phyloP scores from a whole-genome alignment of 2,797 vertebrate species.

The Cephalopachus bancanus region DNA sequence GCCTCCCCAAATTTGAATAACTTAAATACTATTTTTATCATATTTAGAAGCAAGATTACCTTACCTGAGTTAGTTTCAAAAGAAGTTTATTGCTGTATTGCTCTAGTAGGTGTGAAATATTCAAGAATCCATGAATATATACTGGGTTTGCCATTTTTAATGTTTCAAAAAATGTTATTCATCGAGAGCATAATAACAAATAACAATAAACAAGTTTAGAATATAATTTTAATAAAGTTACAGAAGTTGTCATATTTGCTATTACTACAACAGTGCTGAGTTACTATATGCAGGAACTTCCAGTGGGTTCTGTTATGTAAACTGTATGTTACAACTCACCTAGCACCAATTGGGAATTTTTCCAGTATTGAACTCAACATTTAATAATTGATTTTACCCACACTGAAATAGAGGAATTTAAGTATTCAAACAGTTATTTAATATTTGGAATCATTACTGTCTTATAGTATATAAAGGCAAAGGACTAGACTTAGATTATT shows the following conservation, averaged over 20 bases:
- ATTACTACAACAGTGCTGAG: not conserved
- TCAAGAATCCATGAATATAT: slow-evolving; percentile 9
- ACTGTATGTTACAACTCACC: not conserved
- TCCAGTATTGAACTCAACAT: not conserved
- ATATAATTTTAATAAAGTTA: slow-evolving; percentile 61
- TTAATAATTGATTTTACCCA: slow-evolving; percentile 41
- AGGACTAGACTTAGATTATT: not conserved
- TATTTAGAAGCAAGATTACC: slow-evolving; percentile 15
- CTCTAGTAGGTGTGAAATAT: slow-evolving; percentile 11
- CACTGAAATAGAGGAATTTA: slow-evolving; percentile 26
- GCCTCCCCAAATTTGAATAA: slow-evolving; percentile 48
- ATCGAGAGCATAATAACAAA: slow-evolving; percentile 55
- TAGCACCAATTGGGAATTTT: not conserved
- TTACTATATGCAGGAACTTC: not conserved
- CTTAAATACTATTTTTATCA: slow-evolving; percentile 27
- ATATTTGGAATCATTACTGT: slow-evolving; percentile 45
- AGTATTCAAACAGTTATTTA: not conserved
- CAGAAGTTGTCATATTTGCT: not conserved
- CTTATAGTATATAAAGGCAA: slow-evolving; percentile 5
- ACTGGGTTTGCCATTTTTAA: slow-evolving; percentile 47
- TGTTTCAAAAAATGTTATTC: slow-evolving; percentile 30
- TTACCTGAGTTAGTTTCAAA: slow-evolving; percentile 18
- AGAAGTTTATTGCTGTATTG: not conserved
- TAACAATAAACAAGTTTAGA: slow-evolving; percentile 27
- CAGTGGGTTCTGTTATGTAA: not conserved